These are phyloP conservation scores for Microhierax caerulescens DNA, from an alignment of 2,797 vertebrate genomes.

Conservation along the genomic window DNA sequence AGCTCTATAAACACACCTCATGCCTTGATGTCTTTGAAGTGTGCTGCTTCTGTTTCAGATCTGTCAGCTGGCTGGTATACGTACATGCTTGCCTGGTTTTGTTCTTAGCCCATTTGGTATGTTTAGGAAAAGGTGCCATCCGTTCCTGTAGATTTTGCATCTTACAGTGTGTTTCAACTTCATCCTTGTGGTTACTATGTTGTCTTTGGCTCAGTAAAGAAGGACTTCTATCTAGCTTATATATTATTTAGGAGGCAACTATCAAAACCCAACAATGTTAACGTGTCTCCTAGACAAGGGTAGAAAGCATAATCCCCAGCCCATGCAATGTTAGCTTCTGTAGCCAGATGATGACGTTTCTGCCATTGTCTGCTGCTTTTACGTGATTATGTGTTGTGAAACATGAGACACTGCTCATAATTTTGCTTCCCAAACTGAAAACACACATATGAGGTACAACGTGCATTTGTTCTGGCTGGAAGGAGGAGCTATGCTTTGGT, in stretches of 20 bases:
- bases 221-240: neutral
- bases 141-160: neutral
- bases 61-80: neutral
- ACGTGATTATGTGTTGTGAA: conserved; percentile 5
- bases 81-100: neutral
- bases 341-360: neutral
- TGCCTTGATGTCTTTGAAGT: neutral
- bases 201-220: neutral
- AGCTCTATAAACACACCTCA: neutral
- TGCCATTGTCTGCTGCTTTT: neutral
- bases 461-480: neutral
- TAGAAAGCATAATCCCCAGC: neutral
- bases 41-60: neutral
- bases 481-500: neutral
- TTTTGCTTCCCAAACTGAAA: neutral
- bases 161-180: neutral
- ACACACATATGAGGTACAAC: neutral
- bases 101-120: neutral
- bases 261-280: neutral
- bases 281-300: neutral
- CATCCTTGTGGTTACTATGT: neutral
- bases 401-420: neutral
- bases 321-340: neutral
- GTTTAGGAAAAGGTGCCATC: neutral
- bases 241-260: neutral